Percentiles rank a stretch among this genome's conserved stretches.
Conservation (phyloP, 2,888 invertebrate genomes). For the Nomada flava region DNA sequence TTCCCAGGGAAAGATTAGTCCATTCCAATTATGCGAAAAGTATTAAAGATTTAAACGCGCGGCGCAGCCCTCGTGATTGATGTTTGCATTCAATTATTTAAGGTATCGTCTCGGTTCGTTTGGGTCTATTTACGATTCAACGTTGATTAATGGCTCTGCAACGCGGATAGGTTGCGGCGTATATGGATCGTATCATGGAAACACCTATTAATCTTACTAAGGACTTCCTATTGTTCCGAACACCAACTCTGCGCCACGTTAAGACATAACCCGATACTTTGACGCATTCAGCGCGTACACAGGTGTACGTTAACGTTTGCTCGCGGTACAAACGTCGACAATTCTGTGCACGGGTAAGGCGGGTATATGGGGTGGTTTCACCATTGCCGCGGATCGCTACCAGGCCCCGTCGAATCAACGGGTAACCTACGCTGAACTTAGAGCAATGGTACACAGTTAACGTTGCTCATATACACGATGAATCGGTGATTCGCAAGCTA, state of each 20-base stretch:
- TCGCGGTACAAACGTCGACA: constrained; percentile 9
- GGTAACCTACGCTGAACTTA: constrained; percentile 55
- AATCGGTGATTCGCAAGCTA: constrained; percentile 28
- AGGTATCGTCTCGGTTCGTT: constrained; percentile 34
- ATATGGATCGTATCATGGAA: constrained; percentile 23
- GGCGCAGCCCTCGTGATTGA: constrained; percentile 27
- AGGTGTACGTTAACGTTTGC: constrained; percentile 22
- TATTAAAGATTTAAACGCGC: background rate
- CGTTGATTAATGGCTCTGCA: constrained; percentile 45
- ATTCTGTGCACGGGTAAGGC: background rate
- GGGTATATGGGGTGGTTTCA: background rate
- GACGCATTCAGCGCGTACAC: constrained; percentile 7
- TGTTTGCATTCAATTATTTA: constrained; percentile 45
- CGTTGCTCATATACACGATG: constrained; percentile 33
- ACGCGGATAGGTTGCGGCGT: constrained; percentile 20
- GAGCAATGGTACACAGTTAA: constrained; percentile 56
- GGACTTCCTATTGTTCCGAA: constrained; percentile 40
- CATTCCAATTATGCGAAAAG: constrained; percentile 14
- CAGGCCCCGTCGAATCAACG: constrained; percentile 44
- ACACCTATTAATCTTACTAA: constrained; percentile 56
- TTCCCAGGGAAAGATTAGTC: background rate
- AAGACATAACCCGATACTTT: constrained; percentile 38
- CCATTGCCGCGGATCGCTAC: constrained; percentile 8
- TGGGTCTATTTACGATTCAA: constrained; percentile 54
- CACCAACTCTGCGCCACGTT: constrained; percentile 10